Conservation (phyloP, 2,797 vertebrate species). For the Cyprinella venusta region DNA sequence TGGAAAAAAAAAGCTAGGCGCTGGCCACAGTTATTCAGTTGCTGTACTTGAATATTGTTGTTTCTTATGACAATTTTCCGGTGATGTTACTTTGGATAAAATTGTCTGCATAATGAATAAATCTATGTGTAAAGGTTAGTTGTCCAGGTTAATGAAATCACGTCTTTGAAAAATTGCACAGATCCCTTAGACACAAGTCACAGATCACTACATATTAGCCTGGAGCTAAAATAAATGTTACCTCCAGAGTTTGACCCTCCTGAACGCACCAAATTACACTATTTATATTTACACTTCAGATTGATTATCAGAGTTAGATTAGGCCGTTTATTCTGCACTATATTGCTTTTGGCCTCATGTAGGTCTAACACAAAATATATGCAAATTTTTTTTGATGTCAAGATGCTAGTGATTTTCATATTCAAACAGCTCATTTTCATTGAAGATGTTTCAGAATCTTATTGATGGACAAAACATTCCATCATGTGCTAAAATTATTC, state of each 20-base stretch:
- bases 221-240: neutral
- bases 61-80: neutral
- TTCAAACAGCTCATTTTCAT: constrained; percentile 17
- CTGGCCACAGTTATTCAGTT: neutral
- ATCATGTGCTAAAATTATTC: neutral
- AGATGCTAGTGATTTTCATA: neutral
- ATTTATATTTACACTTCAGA: neutral
- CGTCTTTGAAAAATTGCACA: neutral
- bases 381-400: neutral
- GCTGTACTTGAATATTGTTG: neutral
- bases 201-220: neutral
- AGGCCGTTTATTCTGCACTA: neutral
- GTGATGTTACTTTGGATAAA: neutral
- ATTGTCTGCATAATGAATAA: neutral
- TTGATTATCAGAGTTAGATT: no score
- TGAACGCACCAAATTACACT: neutral
- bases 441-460: neutral
- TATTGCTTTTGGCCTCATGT: neutral
- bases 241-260: neutral
- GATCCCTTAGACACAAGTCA: neutral
- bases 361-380: neutral
- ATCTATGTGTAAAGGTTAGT: neutral
- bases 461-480: neutral
- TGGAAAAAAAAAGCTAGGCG: no score
- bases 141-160: neutral